phyloP scores from a whole-genome alignment of 2,113 vertebrate species.

The Vimba vimba region DNA sequence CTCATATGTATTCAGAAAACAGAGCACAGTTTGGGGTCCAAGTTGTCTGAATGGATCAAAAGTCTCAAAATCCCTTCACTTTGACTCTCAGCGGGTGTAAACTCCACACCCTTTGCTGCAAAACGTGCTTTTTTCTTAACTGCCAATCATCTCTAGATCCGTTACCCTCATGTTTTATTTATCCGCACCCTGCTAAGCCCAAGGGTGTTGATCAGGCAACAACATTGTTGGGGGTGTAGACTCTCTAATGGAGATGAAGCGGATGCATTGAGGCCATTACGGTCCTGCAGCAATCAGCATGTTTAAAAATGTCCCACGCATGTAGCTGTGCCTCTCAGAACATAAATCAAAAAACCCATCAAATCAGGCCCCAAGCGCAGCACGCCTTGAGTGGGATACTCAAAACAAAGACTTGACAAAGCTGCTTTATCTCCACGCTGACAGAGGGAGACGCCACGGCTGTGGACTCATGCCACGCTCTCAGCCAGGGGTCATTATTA shows the following conservation, averaged over 20 bases:
- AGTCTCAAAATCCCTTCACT: neutral
- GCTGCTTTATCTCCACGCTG: conserved; percentile 14
- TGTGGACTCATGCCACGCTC: conserved; percentile 9
- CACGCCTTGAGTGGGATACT: conserved; percentile 14
- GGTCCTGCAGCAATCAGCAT: conserved; percentile 27
- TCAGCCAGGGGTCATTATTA: conserved; percentile 37
- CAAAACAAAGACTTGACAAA: conserved; percentile 22
- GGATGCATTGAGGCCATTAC: neutral
- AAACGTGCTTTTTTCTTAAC: neutral
- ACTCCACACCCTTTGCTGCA: neutral
- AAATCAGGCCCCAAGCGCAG: conserved; percentile 4
- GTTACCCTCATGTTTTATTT: conserved; percentile 3
- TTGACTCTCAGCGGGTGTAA: neutral
- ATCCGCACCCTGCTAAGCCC: neutral
- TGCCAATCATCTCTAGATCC: neutral
- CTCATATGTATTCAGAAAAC: neutral
- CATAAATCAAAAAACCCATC: conserved; percentile 29
- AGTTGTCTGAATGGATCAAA: neutral
- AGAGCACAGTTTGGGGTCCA: neutral
- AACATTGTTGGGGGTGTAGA: conserved; percentile 6
- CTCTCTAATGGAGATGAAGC: conserved; percentile 6
- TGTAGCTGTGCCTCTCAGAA: conserved; percentile 16
- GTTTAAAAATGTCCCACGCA: conserved; percentile 28
- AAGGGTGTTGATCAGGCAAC: conserved; percentile 16
- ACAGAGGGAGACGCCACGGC: conserved; percentile 30